Evolutionary conservation across 2,888 invertebrate genomes (phyloP).

Genomic region (Galerucella nymphaeae): DNA sequence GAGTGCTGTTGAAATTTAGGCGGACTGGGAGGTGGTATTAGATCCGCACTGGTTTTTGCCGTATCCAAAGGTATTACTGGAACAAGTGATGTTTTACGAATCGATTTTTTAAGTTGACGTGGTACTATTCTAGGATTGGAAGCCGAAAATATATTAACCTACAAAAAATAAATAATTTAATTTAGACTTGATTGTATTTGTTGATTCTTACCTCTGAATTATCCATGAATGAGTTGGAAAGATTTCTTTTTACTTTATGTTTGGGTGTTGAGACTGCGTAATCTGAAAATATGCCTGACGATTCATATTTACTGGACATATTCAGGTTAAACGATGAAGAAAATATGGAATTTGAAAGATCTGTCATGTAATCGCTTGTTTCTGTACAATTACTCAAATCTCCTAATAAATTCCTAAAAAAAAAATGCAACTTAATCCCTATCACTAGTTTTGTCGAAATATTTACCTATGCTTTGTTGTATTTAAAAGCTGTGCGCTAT

Average conservation of each 20-base stretch:
- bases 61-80: constrained; percentile 43
- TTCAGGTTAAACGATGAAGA: constrained; percentile 43
- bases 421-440: background rate
- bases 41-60: constrained; percentile 22
- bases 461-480: constrained; percentile 29
- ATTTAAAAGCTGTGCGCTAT: constrained; percentile 47
- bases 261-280: constrained; percentile 48
- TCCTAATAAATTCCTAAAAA: constrained; percentile 39
- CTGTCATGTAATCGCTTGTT: constrained; percentile 42
- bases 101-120: constrained; percentile 16
- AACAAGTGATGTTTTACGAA: constrained; percentile 37
- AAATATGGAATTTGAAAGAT: constrained; percentile 41
- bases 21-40: constrained; percentile 55
- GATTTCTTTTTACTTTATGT: constrained; percentile 49
- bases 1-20: constrained; percentile 54
- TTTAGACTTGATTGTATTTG: background rate
- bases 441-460: no score
- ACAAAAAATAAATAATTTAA: constrained; percentile 14
- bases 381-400: constrained; percentile 48
- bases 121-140: constrained; percentile 26
- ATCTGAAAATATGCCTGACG: constrained; percentile 51
- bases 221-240: constrained; percentile 44
- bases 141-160: constrained; percentile 30
- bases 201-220: constrained; percentile 36
- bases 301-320: constrained; percentile 39